These are phyloP conservation scores for Drosophila parthenogenetica DNA, from an alignment of 2,888 invertebrate genomes.

Conservation along the genomic window DNA sequence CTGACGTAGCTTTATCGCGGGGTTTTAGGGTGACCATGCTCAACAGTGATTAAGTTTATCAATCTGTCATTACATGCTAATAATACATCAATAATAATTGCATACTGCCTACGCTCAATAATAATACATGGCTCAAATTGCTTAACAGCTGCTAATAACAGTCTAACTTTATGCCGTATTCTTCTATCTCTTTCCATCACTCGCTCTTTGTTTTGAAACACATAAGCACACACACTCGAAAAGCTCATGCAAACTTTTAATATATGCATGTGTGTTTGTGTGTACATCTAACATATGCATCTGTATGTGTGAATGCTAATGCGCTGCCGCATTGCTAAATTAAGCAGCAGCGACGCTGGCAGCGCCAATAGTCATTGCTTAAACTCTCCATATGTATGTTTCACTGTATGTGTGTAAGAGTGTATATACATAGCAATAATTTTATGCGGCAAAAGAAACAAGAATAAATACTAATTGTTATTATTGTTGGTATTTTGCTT, in stretches of 20 bases:
- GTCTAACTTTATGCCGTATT: constrained; percentile 9
- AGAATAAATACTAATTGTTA: constrained; percentile 49
- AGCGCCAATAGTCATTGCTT: constrained; percentile 9
- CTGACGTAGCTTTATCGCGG: constrained; percentile 28
- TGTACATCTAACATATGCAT: not conserved
- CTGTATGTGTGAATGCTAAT: constrained; percentile 28
- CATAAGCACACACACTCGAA: constrained; percentile 1
- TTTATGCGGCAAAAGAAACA: constrained; percentile 58
- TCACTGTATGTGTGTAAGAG: not conserved
- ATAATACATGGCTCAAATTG: constrained; percentile 5
- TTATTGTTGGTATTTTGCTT: constrained; percentile 18
- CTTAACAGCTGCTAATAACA: constrained; percentile 36
- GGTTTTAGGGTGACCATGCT: constrained; percentile 31
- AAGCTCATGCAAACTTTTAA: constrained; percentile 31
- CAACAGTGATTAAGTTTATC: not conserved
- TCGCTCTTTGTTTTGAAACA: constrained; percentile 13
- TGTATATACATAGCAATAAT: constrained; percentile 30
- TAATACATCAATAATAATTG: constrained; percentile 15
- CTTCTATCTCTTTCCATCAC: constrained; percentile 18
- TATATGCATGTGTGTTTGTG: constrained; percentile 6
- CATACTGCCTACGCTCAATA: not conserved
- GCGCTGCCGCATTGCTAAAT: constrained; percentile 35
- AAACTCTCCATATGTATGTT: not conserved
- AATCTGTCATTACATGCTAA: constrained; percentile 23
- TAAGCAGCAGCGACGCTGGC: constrained; percentile 30